Base-by-base conservation (phyloP, 2,888 invertebrate genomes). In the Pristionchus fissidentatus region DNA sequence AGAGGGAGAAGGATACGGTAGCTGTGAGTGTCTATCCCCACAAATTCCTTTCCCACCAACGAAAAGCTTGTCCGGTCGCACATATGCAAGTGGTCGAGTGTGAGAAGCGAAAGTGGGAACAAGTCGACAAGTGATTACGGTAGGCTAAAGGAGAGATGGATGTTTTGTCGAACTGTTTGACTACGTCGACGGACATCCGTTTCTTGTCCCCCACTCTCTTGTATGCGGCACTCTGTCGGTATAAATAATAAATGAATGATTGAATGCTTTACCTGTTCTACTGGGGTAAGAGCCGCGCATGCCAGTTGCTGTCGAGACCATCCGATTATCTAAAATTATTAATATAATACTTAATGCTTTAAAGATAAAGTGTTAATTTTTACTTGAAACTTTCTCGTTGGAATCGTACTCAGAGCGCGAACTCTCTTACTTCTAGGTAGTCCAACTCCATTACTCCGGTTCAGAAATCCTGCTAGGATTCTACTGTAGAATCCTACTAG, bases 221-320 rank as follows among this genome's bases (percentile, higher is more conserved):
- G n/a, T n/a, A n/a, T n/a, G n/a, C n/a, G n/a, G n/a, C n/a, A n/a
- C n/a, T n/a, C n/a, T n/a, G n/a, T n/a, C 29, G 26, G n/a, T 15
- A 60, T 26, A 60, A 15, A n/a, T 8, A 15, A 15, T 15, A 10
- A 15, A 19, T 49, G 19, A 15, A 49, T 49, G 49, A 49, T 49
- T 49, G 49, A 49, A 49, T 49, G 19, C 4, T 49, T 77, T 13
- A 77, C 75, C 32, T 77, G 75, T 22, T 77, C 75, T 8, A 49
- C 46, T 29, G 75, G 38, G 5, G 75, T 22, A 49, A 77, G 32
- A 49, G 49, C 75, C 1, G 46, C 26, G 0, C 46, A 13, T 22
- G 80, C 32, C 22, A 81, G 32, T 7, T 57, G 60, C 7, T 81
- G 52, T 19, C 80, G 60, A 62, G 80, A 60, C 80, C 80, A 81